These are phyloP conservation scores for Agriopis leucophaearia DNA, from an alignment of 2,888 invertebrate genomes.

Conservation along the genomic window DNA sequence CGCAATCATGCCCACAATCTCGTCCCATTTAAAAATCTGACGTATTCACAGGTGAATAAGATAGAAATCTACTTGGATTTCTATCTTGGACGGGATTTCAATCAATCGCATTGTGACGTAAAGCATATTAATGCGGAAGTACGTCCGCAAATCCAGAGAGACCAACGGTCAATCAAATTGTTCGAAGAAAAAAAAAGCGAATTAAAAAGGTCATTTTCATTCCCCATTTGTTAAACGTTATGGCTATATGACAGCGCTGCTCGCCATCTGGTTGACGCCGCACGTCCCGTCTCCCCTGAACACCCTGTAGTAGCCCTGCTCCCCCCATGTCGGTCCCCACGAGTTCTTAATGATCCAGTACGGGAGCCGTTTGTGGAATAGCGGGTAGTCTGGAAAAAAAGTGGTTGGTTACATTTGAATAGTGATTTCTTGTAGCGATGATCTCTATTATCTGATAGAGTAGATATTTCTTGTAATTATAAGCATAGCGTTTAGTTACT, in stretches of 20 bases:
- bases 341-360: constrained; percentile 98
- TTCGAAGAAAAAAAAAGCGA: not conserved
- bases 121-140: too few relatives aligned
- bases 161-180: not conserved
- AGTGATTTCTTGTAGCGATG: not conserved
- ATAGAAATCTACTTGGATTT: too few relatives aligned
- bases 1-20: too few relatives aligned
- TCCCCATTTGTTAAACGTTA: not conserved
- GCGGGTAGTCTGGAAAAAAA: constrained; percentile 88
- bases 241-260: constrained; percentile 89
- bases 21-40: too few relatives aligned
- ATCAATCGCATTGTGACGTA: too few relatives aligned
- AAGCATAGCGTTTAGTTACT: too few relatives aligned
- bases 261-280: constrained; percentile 96
- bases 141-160: not conserved
- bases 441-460: too few relatives aligned
- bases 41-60: too few relatives aligned
- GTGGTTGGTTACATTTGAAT: not conserved
- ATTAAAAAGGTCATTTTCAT: not conserved
- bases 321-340: constrained; percentile 97
- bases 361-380: constrained; percentile 93
- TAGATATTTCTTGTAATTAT: too few relatives aligned
- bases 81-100: too few relatives aligned
- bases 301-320: constrained; percentile 97
- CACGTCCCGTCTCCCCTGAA: constrained; percentile 98